Evolutionary conservation across 2,797 vertebrate genomes (phyloP).

Genomic region (Naso thynnoides): DNA sequence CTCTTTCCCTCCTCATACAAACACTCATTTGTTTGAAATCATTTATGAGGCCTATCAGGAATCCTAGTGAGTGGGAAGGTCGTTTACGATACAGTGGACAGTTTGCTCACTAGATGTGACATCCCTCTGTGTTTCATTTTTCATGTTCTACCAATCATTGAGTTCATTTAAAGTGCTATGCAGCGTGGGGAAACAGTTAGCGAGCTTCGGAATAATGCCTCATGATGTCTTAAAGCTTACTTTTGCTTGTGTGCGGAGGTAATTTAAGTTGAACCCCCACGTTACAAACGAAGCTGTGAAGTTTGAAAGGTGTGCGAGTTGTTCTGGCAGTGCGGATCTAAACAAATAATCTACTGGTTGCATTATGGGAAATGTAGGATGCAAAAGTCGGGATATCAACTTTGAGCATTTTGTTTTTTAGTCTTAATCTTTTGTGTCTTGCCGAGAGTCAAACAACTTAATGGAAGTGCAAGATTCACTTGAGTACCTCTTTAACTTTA

Average conservation of each 20-base stretch:
- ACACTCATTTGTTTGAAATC: constrained; percentile 60
- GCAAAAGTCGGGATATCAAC: background rate
- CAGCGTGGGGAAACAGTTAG: constrained; percentile 1
- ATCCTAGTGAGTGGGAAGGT: constrained; percentile 62
- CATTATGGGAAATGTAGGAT: background rate
- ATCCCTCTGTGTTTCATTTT: constrained; percentile 57
- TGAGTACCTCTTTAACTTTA: too few relatives aligned
- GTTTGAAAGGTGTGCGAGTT: background rate
- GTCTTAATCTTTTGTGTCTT: too few relatives aligned
- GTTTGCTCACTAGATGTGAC: constrained; percentile 47
- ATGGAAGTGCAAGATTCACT: too few relatives aligned
- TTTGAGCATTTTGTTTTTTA: background rate
- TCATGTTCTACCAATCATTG: constrained; percentile 51
- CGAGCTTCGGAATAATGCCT: background rate
- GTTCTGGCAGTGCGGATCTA: background rate
- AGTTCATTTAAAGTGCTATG: background rate
- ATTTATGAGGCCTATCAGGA: constrained; percentile 67
- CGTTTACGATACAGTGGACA: constrained; percentile 55
- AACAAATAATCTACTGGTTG: background rate
- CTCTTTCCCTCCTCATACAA: constrained; percentile 46
- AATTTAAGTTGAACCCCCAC: background rate
- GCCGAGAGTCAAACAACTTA: too few relatives aligned
- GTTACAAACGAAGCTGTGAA: background rate
- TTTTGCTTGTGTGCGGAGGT: background rate
- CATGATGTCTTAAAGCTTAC: background rate